Conservation (phyloP, 2,888 invertebrate genomes). For the Luperina nickerlii region DNA sequence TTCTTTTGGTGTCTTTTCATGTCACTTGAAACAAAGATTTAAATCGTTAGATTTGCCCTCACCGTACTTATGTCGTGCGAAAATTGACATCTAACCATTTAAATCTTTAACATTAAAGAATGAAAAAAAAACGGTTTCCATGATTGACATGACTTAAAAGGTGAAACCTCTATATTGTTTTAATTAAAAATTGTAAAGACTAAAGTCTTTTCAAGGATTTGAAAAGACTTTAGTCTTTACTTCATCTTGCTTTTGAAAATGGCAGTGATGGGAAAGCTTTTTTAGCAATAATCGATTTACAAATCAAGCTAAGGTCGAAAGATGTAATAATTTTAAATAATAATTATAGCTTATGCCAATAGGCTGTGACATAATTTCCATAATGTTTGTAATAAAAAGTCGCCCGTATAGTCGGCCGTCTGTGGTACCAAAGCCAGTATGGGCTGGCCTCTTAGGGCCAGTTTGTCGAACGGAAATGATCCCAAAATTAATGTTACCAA, state of each 20-base stretch:
- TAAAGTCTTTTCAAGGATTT: too few relatives aligned
- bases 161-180: not conserved
- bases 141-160: not conserved
- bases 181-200: too few relatives aligned
- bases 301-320: not conserved
- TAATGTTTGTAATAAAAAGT: slow-evolving; percentile 32
- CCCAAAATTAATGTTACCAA: not conserved
- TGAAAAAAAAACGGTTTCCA: not conserved
- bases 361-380: slow-evolving; percentile 63
- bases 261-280: not conserved
- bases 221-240: not conserved
- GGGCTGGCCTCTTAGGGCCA: not conserved
- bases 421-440: not conserved
- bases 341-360: slow-evolving; percentile 53
- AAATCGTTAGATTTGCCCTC: not conserved
- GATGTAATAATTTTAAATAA: slow-evolving; percentile 11
- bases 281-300: slow-evolving; percentile 10
- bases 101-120: not conserved
- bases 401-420: not conserved
- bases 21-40: not conserved
- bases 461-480: not conserved
- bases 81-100: not conserved
- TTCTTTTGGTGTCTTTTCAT: not conserved
- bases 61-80: not conserved
- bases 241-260: not conserved